Evolutionary conservation across 2,113 vertebrate species (phyloP).

Genomic region (Neolamprologus toae): DNA sequence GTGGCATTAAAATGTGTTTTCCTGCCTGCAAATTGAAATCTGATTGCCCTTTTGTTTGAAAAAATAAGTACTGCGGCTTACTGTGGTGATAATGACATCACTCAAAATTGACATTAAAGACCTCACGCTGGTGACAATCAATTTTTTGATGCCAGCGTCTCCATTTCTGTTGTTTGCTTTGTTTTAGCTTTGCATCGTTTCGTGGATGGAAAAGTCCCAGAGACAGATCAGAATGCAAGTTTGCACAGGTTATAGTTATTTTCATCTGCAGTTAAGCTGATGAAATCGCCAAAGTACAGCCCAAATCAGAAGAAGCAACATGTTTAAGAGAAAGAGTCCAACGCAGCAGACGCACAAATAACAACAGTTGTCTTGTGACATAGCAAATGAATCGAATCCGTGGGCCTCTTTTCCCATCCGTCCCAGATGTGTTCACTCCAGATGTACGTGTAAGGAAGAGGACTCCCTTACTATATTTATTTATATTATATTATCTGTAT

Average conservation of each 20-base stretch:
- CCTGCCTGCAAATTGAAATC: background rate
- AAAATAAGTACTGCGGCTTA: background rate
- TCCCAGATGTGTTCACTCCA: background rate
- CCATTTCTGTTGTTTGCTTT: background rate
- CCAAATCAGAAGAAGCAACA: background rate
- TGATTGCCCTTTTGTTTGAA: constrained; percentile 18
- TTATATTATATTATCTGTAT: too few species aligned
- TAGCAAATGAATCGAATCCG: accelerated
- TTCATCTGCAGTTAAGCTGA: background rate
- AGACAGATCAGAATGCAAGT: background rate
- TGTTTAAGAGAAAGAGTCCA: background rate
- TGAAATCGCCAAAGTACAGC: background rate
- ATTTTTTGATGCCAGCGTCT: background rate
- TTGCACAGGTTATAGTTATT: accelerated
- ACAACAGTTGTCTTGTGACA: background rate
- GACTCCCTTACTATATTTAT: too few species aligned
- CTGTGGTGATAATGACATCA: background rate
- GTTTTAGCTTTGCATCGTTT: background rate
- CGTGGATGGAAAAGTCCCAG: background rate
- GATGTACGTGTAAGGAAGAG: background rate
- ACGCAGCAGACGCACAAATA: background rate
- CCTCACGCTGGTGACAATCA: background rate
- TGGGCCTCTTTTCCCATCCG: accelerated
- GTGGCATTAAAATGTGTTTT: background rate
- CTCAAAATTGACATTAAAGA: background rate